Percentiles rank a stretch among this genome's conserved stretches.
Conservation (phyloP, 2,888 invertebrate genomes). For the Scaptomyza flava region DNA sequence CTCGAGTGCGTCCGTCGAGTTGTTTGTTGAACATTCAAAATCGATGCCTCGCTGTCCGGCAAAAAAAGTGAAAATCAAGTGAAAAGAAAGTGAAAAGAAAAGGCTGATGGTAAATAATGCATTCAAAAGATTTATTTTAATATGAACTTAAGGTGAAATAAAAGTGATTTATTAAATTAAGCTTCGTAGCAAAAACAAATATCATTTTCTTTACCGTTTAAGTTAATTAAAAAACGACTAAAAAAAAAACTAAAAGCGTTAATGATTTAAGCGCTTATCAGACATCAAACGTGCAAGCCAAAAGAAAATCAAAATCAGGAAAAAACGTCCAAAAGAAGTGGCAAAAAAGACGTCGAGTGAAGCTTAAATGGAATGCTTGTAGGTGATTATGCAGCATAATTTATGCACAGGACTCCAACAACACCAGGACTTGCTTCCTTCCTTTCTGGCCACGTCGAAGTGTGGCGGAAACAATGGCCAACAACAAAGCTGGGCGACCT, state of each 20-base stretch:
- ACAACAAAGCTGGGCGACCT: slow-evolving; percentile 32
- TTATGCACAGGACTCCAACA: slow-evolving; percentile 59
- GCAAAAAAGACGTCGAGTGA: slow-evolving; percentile 45
- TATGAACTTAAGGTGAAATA: too few species aligned
- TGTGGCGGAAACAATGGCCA: slow-evolving; percentile 49
- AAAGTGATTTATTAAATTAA: too few species aligned
- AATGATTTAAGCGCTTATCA: slow-evolving; percentile 74
- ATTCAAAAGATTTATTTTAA: too few species aligned
- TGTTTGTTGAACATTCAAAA: slow-evolving; percentile 16
- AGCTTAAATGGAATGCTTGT: slow-evolving; percentile 70
- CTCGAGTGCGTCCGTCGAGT: slow-evolving; percentile 15
- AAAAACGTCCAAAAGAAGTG: slow-evolving; percentile 18
- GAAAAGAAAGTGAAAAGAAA: not conserved
- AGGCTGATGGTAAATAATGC: not conserved
- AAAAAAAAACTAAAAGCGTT: slow-evolving; percentile 33
- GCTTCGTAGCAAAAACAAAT: not conserved
- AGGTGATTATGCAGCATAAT: slow-evolving; percentile 76
- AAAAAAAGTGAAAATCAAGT: slow-evolving; percentile 26
- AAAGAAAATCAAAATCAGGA: slow-evolving; percentile 9
- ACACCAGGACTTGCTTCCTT: slow-evolving; percentile 5
- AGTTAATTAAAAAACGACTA: not conserved
- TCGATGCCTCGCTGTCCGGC: slow-evolving; percentile 33
- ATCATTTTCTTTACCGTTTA: not conserved
- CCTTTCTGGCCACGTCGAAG: not conserved
- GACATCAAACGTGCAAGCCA: slow-evolving; percentile 22